Evolutionary conservation across 37 sponge, comb jelly and placozoan genomes (phyloP), one percentile per base, ranked within the genome.

Genomic region (Sycon ciliatum): DNA sequence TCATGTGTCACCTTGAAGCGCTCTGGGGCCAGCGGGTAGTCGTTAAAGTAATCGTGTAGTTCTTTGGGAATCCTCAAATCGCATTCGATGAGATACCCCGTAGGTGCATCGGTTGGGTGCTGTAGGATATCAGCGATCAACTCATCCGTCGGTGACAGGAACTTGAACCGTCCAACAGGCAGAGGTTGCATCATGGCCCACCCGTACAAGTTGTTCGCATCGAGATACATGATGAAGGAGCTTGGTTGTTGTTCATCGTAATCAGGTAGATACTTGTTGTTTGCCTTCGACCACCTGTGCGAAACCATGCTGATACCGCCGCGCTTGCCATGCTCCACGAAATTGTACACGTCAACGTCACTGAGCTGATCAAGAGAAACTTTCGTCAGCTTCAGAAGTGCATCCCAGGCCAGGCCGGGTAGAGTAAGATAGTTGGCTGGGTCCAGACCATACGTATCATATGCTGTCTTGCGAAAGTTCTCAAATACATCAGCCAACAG

Each of bases 391-490:
- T 72, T 72, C 36, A 56, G 22, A n/a, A 49, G 55, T 4, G 73
- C 73, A 57, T 72, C 73, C 73, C 73, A 72, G 2, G 73, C 52
- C 36, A 72, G 26, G 3, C 33, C 23, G 16, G 73, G 57, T 5
- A 57, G 24, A 32, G 57, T 72, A 38, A n/a, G 53, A 32, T 72
- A 72, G 26, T 72, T 49, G 4, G 26, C 23, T 7, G 73, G 73
- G 28, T 72, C 73, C 16, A 53, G 36, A 4, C 36, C 58, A 56
- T 72, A 72, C 3, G 36, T 4, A 1, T n/a, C n/a, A n/a, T 58
- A 29, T 7, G 38, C 42, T 32, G 28, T 38, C 35, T 32, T 16
- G 4, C 58, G 34, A 29, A 34, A 56, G 5, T 56, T 29, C 5
- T 56, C 34, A 28, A 72, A n/a, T 23, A 72, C 42, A 16, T n/a